These are phyloP conservation scores for Mamestra brassicae DNA, from an alignment of 2,888 invertebrate genomes.

Conservation along the genomic window DNA sequence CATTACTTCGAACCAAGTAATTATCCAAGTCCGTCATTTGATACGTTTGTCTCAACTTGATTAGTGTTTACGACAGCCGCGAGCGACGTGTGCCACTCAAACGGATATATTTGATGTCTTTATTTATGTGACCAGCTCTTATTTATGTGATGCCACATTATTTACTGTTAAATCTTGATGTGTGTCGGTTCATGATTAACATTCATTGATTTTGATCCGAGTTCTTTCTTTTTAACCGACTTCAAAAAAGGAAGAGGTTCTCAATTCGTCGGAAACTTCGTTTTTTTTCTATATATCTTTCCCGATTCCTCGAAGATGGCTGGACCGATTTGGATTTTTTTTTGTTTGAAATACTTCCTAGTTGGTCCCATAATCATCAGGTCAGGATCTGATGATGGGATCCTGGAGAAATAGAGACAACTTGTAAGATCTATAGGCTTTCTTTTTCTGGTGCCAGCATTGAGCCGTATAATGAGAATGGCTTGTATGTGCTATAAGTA, in stretches of 20 bases:
- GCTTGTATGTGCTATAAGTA: neutral
- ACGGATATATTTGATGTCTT: conserved; percentile 73
- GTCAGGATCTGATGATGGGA: too few species aligned
- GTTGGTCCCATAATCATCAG: too few species aligned
- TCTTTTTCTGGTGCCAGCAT: too few species aligned
- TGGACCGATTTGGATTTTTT: too few species aligned
- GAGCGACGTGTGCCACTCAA: conserved; percentile 70
- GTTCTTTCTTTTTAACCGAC: conserved; percentile 8
- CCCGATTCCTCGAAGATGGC: too few species aligned
- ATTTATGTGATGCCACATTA: conserved; percentile 65
- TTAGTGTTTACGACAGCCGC: conserved; percentile 75
- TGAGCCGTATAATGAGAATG: too few species aligned
- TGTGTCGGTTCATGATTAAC: conserved; percentile 51
- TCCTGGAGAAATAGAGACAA: too few species aligned
- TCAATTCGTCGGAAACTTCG: too few species aligned
- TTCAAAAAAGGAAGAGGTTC: too few species aligned
- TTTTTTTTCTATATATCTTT: too few species aligned
- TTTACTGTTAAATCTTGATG: conserved; percentile 61
- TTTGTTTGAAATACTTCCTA: too few species aligned
- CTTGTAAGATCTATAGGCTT: neutral
- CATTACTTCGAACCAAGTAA: conserved; percentile 40
- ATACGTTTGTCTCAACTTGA: conserved; percentile 65
- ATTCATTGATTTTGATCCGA: conserved; percentile 56
- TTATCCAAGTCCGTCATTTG: conserved; percentile 42
- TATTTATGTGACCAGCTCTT: conserved; percentile 72